Conservation (phyloP, 2,797 vertebrate species). For the Dallia pectoralis region DNA sequence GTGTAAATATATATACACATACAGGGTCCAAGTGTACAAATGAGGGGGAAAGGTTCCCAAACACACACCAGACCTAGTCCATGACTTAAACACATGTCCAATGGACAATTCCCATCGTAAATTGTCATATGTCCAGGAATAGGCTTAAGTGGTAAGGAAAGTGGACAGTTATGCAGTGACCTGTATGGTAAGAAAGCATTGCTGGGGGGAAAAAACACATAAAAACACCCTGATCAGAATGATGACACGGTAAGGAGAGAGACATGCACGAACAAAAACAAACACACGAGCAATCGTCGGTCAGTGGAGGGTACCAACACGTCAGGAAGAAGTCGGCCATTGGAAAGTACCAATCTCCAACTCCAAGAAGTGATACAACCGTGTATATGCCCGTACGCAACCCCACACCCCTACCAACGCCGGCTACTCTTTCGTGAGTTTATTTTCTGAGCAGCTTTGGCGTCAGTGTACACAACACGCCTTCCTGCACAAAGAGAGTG, state of each 20-base stretch:
- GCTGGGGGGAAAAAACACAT: conserved; percentile 40
- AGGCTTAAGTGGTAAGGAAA: not conserved
- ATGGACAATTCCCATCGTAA: conserved; percentile 45
- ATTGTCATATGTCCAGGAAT: not conserved
- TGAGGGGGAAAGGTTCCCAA: not conserved
- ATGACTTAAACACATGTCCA: not conserved
- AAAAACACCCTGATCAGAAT: conserved; percentile 44
- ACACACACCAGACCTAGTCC: not conserved
- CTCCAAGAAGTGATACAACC: conserved; percentile 35
- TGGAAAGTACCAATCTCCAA: conserved; percentile 13
- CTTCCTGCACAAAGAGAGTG: conserved; percentile 57
- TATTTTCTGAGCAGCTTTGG: conserved; percentile 59
- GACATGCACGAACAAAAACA: conserved; percentile 34
- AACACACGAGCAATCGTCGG: conserved; percentile 60
- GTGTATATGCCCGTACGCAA: conserved; percentile 44
- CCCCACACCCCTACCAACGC: conserved; percentile 50
- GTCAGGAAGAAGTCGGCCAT: conserved; percentile 50
- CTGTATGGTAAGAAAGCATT: conserved; percentile 44
- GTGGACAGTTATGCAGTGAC: conserved; percentile 42
- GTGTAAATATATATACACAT: too few relatives aligned
- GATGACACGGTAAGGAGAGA: conserved; percentile 65
- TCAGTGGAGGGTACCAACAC: conserved; percentile 49
- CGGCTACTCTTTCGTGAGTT: conserved; percentile 49
- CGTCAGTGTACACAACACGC: conserved; percentile 62
- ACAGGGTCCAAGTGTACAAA: not conserved